Percentiles rank a stretch among this genome's conserved stretches.
Evolutionary conservation across 2,888 invertebrate genomes (phyloP).

Genomic region (Leistus spinibarbis): DNA sequence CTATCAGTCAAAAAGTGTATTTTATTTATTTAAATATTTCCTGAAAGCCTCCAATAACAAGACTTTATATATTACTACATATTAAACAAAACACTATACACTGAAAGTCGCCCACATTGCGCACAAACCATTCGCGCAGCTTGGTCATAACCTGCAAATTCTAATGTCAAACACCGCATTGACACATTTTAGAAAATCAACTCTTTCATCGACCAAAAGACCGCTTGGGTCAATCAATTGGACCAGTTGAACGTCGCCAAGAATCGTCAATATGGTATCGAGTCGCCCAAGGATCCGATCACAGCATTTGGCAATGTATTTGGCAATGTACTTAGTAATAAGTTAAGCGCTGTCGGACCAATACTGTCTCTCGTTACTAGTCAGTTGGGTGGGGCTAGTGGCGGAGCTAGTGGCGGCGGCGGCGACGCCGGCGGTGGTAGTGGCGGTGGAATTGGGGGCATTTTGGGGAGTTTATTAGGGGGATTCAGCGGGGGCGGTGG

Average conservation of each 20-base stretch:
- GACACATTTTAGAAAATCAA: slow-evolving; percentile 80
- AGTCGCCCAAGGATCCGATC: slow-evolving; percentile 61
- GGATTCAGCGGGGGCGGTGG: slow-evolving; percentile 37
- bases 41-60: too few species aligned
- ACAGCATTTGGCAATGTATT: slow-evolving; percentile 68
- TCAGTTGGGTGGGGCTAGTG: slow-evolving; percentile 65
- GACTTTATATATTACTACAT: too few species aligned
- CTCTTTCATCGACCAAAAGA: slow-evolving; percentile 80
- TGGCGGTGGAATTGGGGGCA: slow-evolving; percentile 42
- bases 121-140: too few species aligned
- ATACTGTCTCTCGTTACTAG: slow-evolving; percentile 70
- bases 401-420: slow-evolving; percentile 56
- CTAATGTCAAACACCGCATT: too few species aligned
- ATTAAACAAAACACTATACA: too few species aligned
- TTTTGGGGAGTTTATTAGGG: slow-evolving; percentile 31
- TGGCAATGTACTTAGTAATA: slow-evolving; percentile 72
- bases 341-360: slow-evolving; percentile 61
- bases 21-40: too few species aligned
- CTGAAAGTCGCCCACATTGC: too few species aligned
- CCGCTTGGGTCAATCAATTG: slow-evolving; percentile 69
- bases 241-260: slow-evolving; percentile 77
- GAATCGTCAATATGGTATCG: slow-evolving; percentile 77
- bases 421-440: slow-evolving; percentile 51
- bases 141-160: too few species aligned
- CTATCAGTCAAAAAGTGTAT: too few species aligned